These are phyloP conservation scores for Brachyrhaphis roseni DNA, from an alignment of 2,797 vertebrate genomes.

Conservation along the genomic window DNA sequence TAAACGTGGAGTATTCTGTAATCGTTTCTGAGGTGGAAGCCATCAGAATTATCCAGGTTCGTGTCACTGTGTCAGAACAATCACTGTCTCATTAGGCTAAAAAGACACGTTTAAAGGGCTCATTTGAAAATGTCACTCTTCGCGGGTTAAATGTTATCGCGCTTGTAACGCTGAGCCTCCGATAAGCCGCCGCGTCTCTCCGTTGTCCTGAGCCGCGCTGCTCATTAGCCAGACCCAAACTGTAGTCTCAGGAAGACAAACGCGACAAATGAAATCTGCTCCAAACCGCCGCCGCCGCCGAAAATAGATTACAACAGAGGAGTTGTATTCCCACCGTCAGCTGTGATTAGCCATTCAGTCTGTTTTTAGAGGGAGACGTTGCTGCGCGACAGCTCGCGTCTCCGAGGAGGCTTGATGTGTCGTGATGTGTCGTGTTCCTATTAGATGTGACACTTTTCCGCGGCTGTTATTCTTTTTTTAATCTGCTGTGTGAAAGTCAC, in stretches of 20 bases:
- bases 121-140: slow-evolving; percentile 21
- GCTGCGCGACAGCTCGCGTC: slow-evolving; percentile 52
- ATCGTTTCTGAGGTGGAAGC: not conserved
- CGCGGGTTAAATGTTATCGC: slow-evolving; percentile 28
- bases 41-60: not conserved
- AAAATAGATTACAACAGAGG: slow-evolving; percentile 63
- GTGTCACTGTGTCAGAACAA: not conserved
- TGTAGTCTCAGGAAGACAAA: slow-evolving; percentile 57
- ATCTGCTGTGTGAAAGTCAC: slow-evolving; percentile 60
- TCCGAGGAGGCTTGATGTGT: slow-evolving; percentile 59
- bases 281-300: slow-evolving; percentile 48
- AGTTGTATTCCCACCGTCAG: slow-evolving; percentile 63
- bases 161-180: slow-evolving; percentile 29
- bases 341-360: slow-evolving; percentile 64
- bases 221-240: slow-evolving; percentile 65
- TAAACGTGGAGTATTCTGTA: not conserved
- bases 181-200: slow-evolving; percentile 51
- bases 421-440: slow-evolving; percentile 64
- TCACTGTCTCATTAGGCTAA: slow-evolving; percentile 11
- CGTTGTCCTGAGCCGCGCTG: slow-evolving; percentile 50
- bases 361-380: slow-evolving; percentile 60
- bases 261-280: slow-evolving; percentile 60
- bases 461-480: slow-evolving; percentile 68
- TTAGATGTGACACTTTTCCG: slow-evolving; percentile 73
- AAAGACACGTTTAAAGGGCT: slow-evolving; percentile 14